Conservation (phyloP, 2,888 invertebrate genomes). For the Drosophila phalerata region DNA sequence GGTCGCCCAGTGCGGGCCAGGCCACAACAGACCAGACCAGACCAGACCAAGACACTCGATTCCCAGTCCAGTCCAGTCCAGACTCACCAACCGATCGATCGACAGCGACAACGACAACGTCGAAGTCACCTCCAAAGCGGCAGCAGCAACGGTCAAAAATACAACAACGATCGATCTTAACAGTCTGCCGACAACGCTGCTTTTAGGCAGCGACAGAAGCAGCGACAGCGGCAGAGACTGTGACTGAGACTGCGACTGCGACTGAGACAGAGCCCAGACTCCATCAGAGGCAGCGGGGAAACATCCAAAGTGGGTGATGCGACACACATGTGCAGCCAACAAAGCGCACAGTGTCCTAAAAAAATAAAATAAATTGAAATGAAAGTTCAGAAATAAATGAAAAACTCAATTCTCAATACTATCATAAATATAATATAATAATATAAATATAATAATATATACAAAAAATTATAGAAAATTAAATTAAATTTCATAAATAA, state of each 20-base stretch:
- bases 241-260: slow-evolving; percentile 1
- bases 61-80: slow-evolving; percentile 42
- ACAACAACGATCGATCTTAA: slow-evolving; percentile 75
- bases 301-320: slow-evolving; percentile 58
- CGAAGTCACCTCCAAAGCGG: slow-evolving; percentile 59
- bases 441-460: too few species aligned
- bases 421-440: background rate
- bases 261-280: slow-evolving; percentile 27
- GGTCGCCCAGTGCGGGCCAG: slow-evolving; percentile 64
- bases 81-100: slow-evolving; percentile 65
- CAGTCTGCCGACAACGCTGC: slow-evolving; percentile 54
- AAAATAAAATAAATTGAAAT: background rate
- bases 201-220: slow-evolving; percentile 20
- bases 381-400: background rate
- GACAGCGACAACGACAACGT: slow-evolving; percentile 59
- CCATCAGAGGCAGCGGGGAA: slow-evolving; percentile 36
- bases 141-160: slow-evolving; percentile 57
- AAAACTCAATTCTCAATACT: background rate
- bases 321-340: slow-evolving; percentile 43
- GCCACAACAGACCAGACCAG: slow-evolving; percentile 29
- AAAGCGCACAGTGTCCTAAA: slow-evolving; percentile 12
- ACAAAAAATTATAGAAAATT: background rate
- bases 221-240: slow-evolving; percentile 8
- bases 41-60: slow-evolving; percentile 20
- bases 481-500: background rate